Evolutionary conservation across 2,888 invertebrate genomes (phyloP), one percentile per base, ranked within the genome.

Genomic region (Saturnia pavonia): DNA sequence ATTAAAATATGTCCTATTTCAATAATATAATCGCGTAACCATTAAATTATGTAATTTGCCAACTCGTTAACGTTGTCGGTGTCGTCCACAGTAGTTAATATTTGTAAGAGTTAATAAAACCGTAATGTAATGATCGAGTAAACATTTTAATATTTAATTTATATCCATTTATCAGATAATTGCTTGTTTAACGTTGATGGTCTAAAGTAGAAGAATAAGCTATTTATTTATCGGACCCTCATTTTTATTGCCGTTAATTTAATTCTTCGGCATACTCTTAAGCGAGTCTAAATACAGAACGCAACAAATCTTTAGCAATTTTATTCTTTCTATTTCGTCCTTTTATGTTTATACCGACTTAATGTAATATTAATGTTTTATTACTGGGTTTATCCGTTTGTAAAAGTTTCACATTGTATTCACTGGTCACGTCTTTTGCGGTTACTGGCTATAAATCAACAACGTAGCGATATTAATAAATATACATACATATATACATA

Each of bases 211-310:
- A 54, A 54, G 83, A 82, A 86, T 85, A 79, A 84, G 77, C 85
- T 82, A 84, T 88, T 54, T 48, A 48, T 48, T 88, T 86, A 84
- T 84, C 81, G 80, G 51, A 78, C 79, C 79, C 85, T 86, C 82
- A 86, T 89, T 88, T 89, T 81, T 86, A 88, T 86, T 87, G 85
- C 81, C 82, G 82, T 80, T 85, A 83, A 84, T 88, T 84, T 82
- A 85, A 86, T 86, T 76, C 77, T 72, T 76, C 76, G 81, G 82
- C 80, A 80, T 74, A 80, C 81, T 83, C 77, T 76, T 72, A 80
- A 83, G 82, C 82, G 81, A 76, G 75, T 80, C 81, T 81, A 81
- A 82, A 82, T 81, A 79, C 77, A 78, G 80, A 77, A 74, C 73
- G 75, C 72, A 81, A 78, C 79, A 74, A 81, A 80, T 80, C 63